Base-by-base conservation (phyloP, 2,888 invertebrate genomes). In the Andrena bicolor region DNA sequence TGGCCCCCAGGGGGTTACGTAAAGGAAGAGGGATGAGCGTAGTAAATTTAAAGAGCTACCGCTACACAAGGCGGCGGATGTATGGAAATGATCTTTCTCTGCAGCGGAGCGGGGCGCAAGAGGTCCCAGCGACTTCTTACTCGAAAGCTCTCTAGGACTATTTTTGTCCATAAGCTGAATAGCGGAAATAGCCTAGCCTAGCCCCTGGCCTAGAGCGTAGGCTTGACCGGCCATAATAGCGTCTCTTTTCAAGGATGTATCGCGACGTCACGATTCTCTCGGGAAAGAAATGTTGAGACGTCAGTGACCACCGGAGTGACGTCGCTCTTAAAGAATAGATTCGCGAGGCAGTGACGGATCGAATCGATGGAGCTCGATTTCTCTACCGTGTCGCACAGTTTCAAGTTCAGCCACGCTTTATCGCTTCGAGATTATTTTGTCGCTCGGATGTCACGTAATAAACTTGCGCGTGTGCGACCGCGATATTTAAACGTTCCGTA, bases 191-290 rank as follows among this genome's bases (percentile, higher is more conserved):
- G 92, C 90, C 90, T 92, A 92, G 92, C 92, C 92, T 92, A 92
- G 92, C 91, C 92, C 92, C 92, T 92, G 92, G 92, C 92, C 92
- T 92, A 92, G 92, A 92, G 92, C 90, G 91, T 92, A 91, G 92
- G 91, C 91, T 90, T 90, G 89, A 91, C 90, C 90, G 87, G 90
- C 88, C 87, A 89, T 90, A 90, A 90, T 89, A 90, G 86, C 86
- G 70, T 63, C 77, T 82, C 76, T 83, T 83, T 82, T 87, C 88
- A 88, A 88, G 88, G 88, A 88, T 87, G 65, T 84, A 71, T 32
- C 76, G 82, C 76, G 61, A 86, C 76, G 78, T 82, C 81, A 76
- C 48, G 51, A 73, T 80, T 78, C 84, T 75, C 82, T 69, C 60
- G 32, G 8, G 20, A 65, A 56, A 49, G 56, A 76, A 74, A 79